These are phyloP conservation scores for Pipra filicauda DNA, from an alignment of 2,113 vertebrate genomes.

Conservation along the genomic window DNA sequence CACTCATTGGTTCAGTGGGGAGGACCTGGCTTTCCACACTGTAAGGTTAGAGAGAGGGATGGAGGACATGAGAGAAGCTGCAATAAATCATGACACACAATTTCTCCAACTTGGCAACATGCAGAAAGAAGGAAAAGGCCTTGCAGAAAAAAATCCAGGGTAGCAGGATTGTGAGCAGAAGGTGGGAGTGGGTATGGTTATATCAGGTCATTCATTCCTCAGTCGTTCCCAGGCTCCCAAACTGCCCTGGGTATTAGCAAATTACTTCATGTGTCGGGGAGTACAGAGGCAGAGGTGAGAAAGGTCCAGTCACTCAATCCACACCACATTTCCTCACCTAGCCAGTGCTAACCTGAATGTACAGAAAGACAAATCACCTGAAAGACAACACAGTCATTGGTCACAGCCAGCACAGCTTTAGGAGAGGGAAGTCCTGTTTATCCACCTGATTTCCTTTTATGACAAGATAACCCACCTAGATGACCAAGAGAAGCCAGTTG, in stretches of 20 bases:
- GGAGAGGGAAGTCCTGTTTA: background rate
- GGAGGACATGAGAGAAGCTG: background rate
- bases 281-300: background rate
- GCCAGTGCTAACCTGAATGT: background rate
- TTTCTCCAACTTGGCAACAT: background rate
- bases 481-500: background rate
- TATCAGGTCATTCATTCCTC: background rate
- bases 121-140: background rate
- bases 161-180: background rate
- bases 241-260: background rate
- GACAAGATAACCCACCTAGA: background rate
- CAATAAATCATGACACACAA: background rate
- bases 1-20: background rate
- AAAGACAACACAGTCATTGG: background rate
- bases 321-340: background rate
- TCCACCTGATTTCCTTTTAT: background rate
- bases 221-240: background rate
- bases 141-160: background rate
- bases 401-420: background rate
- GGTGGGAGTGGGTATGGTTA: background rate
- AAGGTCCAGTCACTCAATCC: background rate
- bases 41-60: background rate
- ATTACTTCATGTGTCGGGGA: background rate
- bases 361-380: background rate
- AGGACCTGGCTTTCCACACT: background rate